Evolutionary conservation across 2,888 invertebrate species (phyloP).

Genomic region (Copidosoma aretas): DNA sequence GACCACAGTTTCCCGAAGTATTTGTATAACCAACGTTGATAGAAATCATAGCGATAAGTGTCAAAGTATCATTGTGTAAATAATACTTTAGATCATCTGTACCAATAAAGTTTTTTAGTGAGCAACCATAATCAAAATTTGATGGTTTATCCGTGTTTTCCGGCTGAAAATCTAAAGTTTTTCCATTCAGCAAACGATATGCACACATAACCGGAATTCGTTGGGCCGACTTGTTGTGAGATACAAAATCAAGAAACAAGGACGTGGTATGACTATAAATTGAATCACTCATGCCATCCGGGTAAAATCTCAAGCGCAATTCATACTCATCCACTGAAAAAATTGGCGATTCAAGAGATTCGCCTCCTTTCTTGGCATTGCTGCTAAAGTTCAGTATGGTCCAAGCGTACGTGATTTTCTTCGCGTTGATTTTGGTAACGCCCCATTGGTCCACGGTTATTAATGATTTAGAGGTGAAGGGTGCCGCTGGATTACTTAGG

Average conservation of each 20-base stretch:
- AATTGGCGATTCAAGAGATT: not conserved
- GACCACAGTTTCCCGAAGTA: not conserved
- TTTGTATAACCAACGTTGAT: not conserved
- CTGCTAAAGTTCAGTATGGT: not conserved
- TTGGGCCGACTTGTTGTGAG: no score
- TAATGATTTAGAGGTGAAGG: no score
- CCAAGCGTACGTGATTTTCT: not conserved
- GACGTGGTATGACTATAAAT: no score
- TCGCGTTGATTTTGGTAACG: not conserved
- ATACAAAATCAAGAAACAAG: no score
- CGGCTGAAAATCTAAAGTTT: no score
- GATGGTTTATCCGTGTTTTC: no score
- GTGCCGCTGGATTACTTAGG: no score
- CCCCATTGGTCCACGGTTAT: not conserved
- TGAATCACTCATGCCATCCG: no score
- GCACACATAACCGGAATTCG: no score
- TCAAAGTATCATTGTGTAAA: not conserved
- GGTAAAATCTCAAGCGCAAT: not conserved
- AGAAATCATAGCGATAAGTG: not conserved
- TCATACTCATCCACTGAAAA: not conserved
- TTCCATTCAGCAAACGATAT: no score
- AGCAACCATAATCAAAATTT: no score
- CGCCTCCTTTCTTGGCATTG: not conserved
- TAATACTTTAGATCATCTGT: not conserved
- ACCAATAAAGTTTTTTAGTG: not conserved